Evolutionary conservation across 2,113 vertebrate species (phyloP).

Genomic region (Clupea harengus): DNA sequence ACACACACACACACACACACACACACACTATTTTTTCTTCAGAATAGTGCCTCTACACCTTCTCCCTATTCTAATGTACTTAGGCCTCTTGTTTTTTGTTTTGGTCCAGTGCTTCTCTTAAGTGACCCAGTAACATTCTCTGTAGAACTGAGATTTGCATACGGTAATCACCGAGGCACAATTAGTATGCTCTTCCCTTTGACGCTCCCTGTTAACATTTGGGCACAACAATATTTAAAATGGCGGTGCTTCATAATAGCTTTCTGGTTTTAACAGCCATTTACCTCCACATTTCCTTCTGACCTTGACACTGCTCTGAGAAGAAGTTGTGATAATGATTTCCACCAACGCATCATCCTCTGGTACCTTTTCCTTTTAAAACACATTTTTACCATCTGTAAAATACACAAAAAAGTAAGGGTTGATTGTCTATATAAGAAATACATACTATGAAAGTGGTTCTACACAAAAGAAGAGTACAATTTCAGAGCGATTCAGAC

Average conservation of each 20-base stretch:
- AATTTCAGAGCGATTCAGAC: neutral
- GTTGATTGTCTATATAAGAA: too few species aligned
- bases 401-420: too few species aligned
- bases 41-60: too few species aligned
- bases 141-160: constrained; percentile 28
- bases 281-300: neutral
- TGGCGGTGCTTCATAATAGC: neutral
- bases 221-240: constrained; percentile 14
- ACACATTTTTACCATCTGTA: neutral
- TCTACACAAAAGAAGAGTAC: neutral
- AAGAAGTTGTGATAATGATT: neutral
- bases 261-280: neutral
- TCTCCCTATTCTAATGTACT: too few species aligned
- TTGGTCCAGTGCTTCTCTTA: neutral
- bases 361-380: neutral
- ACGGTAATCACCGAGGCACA: constrained; percentile 17
- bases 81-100: neutral
- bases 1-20: neutral
- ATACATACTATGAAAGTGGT: too few species aligned
- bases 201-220: constrained; percentile 38
- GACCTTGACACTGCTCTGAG: neutral
- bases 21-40: too few species aligned
- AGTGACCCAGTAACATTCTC: neutral
- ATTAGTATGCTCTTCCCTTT: constrained; percentile 30
- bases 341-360: neutral